Conservation (phyloP, 1,140 invertebrate genomes). For the Anoplophora glabripennis region DNA sequence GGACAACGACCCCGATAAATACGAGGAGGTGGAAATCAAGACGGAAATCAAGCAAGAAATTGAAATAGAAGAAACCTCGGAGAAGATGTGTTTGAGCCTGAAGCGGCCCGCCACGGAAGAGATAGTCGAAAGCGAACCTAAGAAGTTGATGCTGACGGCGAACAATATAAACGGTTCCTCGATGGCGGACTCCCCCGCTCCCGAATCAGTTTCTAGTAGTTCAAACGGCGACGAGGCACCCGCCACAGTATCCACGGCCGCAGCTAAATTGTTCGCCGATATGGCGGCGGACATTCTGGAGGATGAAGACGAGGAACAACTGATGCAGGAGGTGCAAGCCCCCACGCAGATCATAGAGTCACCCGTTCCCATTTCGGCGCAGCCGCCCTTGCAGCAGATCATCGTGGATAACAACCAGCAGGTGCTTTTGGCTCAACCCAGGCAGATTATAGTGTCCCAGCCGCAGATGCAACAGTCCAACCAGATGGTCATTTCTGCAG, state of each 20-base stretch:
- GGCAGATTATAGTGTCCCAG: constrained; percentile 49
- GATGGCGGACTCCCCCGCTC: constrained; percentile 48
- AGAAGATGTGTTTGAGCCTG: constrained; percentile 25
- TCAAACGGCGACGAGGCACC: constrained; percentile 53
- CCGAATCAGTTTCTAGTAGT: constrained; percentile 51
- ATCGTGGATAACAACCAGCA: constrained; percentile 44
- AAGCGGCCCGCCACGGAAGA: constrained; percentile 50
- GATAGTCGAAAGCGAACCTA: constrained; percentile 49
- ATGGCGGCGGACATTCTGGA: constrained; percentile 68
- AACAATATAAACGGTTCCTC: constrained; percentile 53
- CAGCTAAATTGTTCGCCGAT: constrained; percentile 68
- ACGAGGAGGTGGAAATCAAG: no score
- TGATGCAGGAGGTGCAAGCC: constrained; percentile 41
- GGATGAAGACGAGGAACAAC: constrained; percentile 63
- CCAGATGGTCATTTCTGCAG: constrained; percentile 31
- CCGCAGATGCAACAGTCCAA: constrained; percentile 31
- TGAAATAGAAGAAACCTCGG: constrained; percentile 11
- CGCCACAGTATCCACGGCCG: constrained; percentile 64
- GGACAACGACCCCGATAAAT: constrained; percentile 29
- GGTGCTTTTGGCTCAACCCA: constrained; percentile 36
- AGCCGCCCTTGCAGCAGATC: constrained; percentile 32
- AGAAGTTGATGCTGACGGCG: constrained; percentile 49
- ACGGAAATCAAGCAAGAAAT: constrained; percentile 16
- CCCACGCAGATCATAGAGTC: constrained; percentile 19
- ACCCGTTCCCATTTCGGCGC: constrained; percentile 18